phyloP scores from a whole-genome alignment of 2,888 invertebrate species.

The Ophion ellenae region DNA sequence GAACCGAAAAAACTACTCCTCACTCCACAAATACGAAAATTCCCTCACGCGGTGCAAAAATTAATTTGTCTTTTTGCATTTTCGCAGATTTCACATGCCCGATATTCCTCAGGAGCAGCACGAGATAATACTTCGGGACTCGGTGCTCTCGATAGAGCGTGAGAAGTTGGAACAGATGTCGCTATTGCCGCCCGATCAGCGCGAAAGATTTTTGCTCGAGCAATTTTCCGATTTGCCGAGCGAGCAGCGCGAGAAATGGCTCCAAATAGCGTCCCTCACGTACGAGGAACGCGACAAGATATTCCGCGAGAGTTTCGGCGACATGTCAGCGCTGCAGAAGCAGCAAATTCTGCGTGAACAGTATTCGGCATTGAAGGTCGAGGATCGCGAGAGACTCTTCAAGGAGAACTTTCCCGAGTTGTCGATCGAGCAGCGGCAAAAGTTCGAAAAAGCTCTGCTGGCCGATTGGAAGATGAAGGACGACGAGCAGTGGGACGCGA shows the following conservation, averaged over 20 bases:
- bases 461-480: slow-evolving; percentile 84
- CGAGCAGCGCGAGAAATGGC: slow-evolving; percentile 81
- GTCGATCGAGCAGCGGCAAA: slow-evolving; percentile 84
- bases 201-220: slow-evolving; percentile 80
- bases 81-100: slow-evolving; percentile 77
- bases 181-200: slow-evolving; percentile 78
- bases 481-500: slow-evolving; percentile 67
- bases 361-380: slow-evolving; percentile 80
- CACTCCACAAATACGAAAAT: neutral
- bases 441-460: slow-evolving; percentile 85
- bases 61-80: neutral
- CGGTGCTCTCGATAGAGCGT: slow-evolving; percentile 80
- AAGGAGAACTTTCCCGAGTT: slow-evolving; percentile 82
- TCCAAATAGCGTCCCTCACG: slow-evolving; percentile 81
- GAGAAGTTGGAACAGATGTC: slow-evolving; percentile 83
- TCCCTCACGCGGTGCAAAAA: neutral
- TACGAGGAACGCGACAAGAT: slow-evolving; percentile 80
- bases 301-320: slow-evolving; percentile 78
- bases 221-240: slow-evolving; percentile 81
- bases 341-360: slow-evolving; percentile 81
- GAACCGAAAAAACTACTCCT: no score
- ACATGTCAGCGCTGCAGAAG: slow-evolving; percentile 80
- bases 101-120: slow-evolving; percentile 81
- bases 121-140: slow-evolving; percentile 81
- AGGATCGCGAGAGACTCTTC: slow-evolving; percentile 81